These are phyloP conservation scores for Pammene aurita DNA, from an alignment of 2,888 invertebrate species.

Conservation along the genomic window DNA sequence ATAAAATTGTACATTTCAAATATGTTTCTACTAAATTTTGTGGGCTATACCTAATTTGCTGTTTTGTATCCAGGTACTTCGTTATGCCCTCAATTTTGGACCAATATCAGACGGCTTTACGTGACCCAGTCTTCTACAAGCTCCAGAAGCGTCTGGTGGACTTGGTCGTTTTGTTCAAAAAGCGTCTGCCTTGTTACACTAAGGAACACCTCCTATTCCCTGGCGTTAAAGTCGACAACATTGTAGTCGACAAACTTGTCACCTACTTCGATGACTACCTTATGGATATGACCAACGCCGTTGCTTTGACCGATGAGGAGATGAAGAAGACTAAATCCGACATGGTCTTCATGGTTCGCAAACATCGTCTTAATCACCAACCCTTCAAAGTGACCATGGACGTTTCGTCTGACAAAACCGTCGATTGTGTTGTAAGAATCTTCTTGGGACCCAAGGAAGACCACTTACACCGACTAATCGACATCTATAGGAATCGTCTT, in stretches of 20 bases:
- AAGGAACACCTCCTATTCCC: conserved; percentile 84
- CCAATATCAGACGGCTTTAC: conserved; percentile 85
- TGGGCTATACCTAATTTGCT: not conserved
- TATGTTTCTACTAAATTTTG: not conserved
- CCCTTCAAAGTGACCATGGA: conserved; percentile 84
- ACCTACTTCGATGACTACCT: conserved; percentile 88
- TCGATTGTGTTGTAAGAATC: conserved; percentile 85
- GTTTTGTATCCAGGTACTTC: conserved; percentile 65
- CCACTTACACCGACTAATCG: conserved; percentile 79
- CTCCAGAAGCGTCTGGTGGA: conserved; percentile 85
- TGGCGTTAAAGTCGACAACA: conserved; percentile 85
- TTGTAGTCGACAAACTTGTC: conserved; percentile 85
- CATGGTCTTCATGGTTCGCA: conserved; percentile 81
- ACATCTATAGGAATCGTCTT: conserved; percentile 83
- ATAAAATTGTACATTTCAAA: no score
- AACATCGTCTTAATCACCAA: conserved; percentile 86
- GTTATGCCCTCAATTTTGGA: conserved; percentile 84
- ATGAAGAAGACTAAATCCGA: conserved; percentile 75
- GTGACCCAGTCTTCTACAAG: conserved; percentile 89
- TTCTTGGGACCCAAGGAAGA: conserved; percentile 89
- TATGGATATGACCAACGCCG: conserved; percentile 85
- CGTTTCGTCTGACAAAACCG: conserved; percentile 82
- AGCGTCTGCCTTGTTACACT: conserved; percentile 84
- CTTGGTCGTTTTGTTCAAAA: conserved; percentile 84
- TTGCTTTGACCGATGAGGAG: conserved; percentile 75